These are phyloP conservation scores for Callionymus lyra DNA, from an alignment of 2,113 vertebrate genomes.

Conservation along the genomic window DNA sequence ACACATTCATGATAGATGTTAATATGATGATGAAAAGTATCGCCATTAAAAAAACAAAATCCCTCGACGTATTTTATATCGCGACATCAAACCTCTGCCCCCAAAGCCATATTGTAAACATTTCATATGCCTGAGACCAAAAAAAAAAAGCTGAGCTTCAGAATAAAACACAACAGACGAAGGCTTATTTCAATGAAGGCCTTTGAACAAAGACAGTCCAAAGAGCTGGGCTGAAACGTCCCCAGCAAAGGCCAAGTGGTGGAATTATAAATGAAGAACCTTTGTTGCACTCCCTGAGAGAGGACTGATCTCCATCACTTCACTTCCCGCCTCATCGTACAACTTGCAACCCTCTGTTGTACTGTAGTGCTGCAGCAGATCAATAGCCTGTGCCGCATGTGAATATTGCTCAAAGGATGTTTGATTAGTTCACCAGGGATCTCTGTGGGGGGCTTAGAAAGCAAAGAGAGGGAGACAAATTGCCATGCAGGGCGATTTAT, in stretches of 20 bases:
- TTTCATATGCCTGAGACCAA: no score
- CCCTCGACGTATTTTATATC: no score
- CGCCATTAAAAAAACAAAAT: no score
- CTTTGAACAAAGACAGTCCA: slow-evolving; percentile 17
- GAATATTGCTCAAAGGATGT: slow-evolving; percentile 35
- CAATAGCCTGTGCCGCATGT: slow-evolving; percentile 34
- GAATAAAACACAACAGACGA: not conserved
- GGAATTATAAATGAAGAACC: slow-evolving; percentile 37
- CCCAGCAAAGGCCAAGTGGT: slow-evolving; percentile 28
- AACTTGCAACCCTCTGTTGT: slow-evolving; percentile 11
- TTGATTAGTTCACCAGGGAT: slow-evolving; percentile 42
- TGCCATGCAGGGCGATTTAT: no score
- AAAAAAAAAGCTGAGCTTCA: not conserved
- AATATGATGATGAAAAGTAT: no score
- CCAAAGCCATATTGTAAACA: no score
- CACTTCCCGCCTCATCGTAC: slow-evolving; percentile 18
- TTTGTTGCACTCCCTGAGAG: slow-evolving; percentile 18
- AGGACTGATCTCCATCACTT: slow-evolving; percentile 33
- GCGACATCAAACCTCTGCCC: no score
- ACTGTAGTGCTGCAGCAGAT: slow-evolving; percentile 22
- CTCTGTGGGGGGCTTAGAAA: slow-evolving; percentile 28
- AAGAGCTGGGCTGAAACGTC: slow-evolving; percentile 5
- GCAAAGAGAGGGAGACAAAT: slow-evolving; percentile 16
- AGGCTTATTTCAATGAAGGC: slow-evolving; percentile 1
- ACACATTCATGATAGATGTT: no score